Base-by-base conservation (phyloP, 2,113 vertebrate genomes). In the Speoplatyrhinus poulsoni region DNA sequence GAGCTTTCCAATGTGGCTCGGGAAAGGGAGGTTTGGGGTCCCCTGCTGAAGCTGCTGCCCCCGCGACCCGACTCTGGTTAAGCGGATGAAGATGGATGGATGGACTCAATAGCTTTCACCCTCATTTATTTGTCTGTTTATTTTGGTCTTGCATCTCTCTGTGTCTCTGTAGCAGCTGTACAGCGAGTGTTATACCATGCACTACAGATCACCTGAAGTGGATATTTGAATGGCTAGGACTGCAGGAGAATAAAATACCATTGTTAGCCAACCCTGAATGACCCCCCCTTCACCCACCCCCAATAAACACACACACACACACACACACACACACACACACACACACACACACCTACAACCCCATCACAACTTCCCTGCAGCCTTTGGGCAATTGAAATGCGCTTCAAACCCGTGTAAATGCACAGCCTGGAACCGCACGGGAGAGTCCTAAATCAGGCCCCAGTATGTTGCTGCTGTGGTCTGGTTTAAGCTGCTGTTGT, bases 161-260 rank as follows among this genome's bases (percentile, higher is more conserved):
- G 19, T 72, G 62, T 57, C 46, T 17, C 33, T 32, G 26, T 58
- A 58, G 75, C 56, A 64, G 67, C 63, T 66, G 49, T 11, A 61
- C 13, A 4, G 33, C 48, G 19, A 47, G 79, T 49, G 33, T 73
- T 59, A 60, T 64, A 65, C 67, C 67, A 32, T 72, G 72, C 60
- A 60, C 26, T 46, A 62, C 41, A 60, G 76, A 46, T 70, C 68
- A 1, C 0, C 56, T 12, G 13, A 60, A 82, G 76, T 60, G 62
- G 48, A 82, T 84, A 68, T 73, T 83, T 88, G 75, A 76, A 66
- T 65, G n/a, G 67, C 36, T 32, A 0, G 5, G 12, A 69, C 64
- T 47, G 60, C 8, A 60, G 72, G 61, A 61, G 36, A 36, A 47
- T 55, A 7, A 17, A 2, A 53, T 41, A 66, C 57, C 66, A 26